phyloP scores from a whole-genome alignment of 92 coral and sea anemone species.

The Epizoanthus ramosus region DNA sequence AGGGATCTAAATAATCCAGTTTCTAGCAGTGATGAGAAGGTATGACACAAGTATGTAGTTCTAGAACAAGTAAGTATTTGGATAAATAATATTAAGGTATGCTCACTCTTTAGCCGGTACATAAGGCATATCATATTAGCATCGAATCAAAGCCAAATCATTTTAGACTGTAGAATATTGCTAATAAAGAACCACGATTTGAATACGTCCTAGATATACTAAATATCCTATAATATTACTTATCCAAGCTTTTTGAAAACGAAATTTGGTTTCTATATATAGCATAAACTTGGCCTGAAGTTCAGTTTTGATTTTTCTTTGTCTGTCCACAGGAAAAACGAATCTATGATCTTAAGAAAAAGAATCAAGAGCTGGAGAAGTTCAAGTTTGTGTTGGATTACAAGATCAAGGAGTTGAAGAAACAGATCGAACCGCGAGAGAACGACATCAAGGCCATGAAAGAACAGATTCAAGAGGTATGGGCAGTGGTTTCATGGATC shows the following conservation, averaged over 20 bases:
- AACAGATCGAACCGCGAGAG: constrained; percentile 98
- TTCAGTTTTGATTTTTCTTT: no score
- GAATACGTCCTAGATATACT: no score
- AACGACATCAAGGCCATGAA: constrained; percentile 99
- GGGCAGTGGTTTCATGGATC: constrained; percentile 12
- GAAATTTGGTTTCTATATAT: no score
- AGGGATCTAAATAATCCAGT: not conserved
- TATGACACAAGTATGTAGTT: not conserved
- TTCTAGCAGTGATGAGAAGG: not conserved
- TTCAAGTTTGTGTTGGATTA: constrained; percentile 98
- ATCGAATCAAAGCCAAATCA: no score
- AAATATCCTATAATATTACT: no score
- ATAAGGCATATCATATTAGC: no score
- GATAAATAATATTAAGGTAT: no score
- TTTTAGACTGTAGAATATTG: no score
- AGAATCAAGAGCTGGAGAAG: constrained; percentile 97
- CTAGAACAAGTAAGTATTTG: not conserved
- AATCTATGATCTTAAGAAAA: constrained; percentile 96
- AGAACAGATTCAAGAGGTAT: constrained; percentile 98
- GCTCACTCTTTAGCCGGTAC: no score
- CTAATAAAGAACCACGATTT: no score
- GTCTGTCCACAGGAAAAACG: constrained; percentile 83
- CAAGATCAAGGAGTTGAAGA: constrained; percentile 96
- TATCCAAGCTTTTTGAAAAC: no score
- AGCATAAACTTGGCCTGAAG: no score